Percentiles rank a stretch among this genome's conserved stretches.
Conservation (phyloP, 2,888 invertebrate genomes). For the Charanyca ferruginea region DNA sequence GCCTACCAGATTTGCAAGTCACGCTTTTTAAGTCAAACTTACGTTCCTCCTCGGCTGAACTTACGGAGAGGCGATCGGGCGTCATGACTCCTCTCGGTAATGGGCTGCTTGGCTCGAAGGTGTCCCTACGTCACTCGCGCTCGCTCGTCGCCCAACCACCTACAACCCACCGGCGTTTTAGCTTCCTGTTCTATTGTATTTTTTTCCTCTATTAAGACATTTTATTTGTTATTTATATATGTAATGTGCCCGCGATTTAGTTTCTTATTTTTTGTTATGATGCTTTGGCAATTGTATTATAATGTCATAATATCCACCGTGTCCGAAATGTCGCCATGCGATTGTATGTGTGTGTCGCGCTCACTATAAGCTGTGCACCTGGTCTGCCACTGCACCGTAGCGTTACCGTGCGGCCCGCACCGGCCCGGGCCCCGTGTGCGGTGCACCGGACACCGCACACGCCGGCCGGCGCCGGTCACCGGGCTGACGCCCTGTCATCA, state of each 20-base stretch:
- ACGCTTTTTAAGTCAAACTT: conserved; percentile 5
- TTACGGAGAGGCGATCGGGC: conserved; percentile 7
- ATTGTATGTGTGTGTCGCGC: conserved; percentile 20
- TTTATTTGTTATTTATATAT: conserved; percentile 31
- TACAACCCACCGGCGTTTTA: background rate
- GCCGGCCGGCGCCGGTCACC: conserved; percentile 39
- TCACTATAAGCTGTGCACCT: conserved; percentile 26
- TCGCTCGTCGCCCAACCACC: background rate
- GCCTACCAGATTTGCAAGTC: conserved; percentile 52
- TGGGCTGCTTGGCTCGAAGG: background rate
- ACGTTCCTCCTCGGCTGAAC: background rate
- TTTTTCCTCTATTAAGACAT: conserved; percentile 25
- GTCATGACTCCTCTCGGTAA: conserved; percentile 53
- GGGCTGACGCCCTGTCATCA: conserved; percentile 81
- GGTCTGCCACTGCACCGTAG: conserved; percentile 35
- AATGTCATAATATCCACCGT: background rate
- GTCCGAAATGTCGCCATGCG: conserved; percentile 19
- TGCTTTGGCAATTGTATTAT: conserved; percentile 43
- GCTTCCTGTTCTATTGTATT: conserved; percentile 1
- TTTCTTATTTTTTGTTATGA: conserved; percentile 19
- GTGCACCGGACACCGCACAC: conserved; percentile 48
- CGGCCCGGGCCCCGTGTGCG: conserved; percentile 48
- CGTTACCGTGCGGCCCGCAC: conserved; percentile 10
- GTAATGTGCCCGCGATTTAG: conserved; percentile 22
- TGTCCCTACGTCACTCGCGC: background rate